phyloP scores from a whole-genome alignment of 1,140 invertebrate species.

The Panulirus ornatus region DNA sequence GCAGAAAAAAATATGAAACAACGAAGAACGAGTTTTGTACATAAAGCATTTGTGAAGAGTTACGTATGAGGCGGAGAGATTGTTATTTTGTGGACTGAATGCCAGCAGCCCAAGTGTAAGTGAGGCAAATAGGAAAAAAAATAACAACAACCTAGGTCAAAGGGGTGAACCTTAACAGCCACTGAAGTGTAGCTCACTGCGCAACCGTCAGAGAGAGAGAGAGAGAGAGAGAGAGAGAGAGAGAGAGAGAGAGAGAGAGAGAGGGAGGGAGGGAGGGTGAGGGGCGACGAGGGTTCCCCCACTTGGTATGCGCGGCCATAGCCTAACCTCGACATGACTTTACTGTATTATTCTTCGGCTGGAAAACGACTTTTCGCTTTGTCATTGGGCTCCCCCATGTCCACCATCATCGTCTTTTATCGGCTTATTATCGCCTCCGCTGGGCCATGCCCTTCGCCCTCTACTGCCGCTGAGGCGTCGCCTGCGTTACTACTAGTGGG shows the following conservation, averaged over 20 bases:
- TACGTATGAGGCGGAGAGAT: too few relatives aligned
- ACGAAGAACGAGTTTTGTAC: too few relatives aligned
- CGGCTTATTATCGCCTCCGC: neutral
- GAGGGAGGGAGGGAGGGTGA: neutral
- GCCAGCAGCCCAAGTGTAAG: too few relatives aligned
- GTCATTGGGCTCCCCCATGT: slow-evolving; percentile 22
- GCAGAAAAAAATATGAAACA: too few relatives aligned
- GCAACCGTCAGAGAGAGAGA: too few relatives aligned
- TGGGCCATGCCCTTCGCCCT: neutral
- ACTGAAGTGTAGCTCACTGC: too few relatives aligned
- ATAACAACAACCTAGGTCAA: too few relatives aligned
- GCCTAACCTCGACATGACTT: slow-evolving; percentile 19
- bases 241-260: slow-evolving; percentile 13
- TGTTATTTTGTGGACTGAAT: too few relatives aligned
- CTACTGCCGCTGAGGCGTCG: neutral
- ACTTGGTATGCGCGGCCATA: slow-evolving; percentile 31
- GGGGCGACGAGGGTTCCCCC: neutral
- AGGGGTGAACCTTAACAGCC: too few relatives aligned
- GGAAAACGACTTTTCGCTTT: slow-evolving; percentile 32
- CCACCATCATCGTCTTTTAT: slow-evolving; percentile 3
- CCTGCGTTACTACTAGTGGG: neutral
- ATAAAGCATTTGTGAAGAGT: too few relatives aligned
- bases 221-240: slow-evolving; percentile 6
- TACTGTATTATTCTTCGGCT: slow-evolving; percentile 31
- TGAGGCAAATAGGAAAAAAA: too few relatives aligned